Evolutionary conservation across 2,888 invertebrate species (phyloP).

Genomic region (Agrilus mali): DNA sequence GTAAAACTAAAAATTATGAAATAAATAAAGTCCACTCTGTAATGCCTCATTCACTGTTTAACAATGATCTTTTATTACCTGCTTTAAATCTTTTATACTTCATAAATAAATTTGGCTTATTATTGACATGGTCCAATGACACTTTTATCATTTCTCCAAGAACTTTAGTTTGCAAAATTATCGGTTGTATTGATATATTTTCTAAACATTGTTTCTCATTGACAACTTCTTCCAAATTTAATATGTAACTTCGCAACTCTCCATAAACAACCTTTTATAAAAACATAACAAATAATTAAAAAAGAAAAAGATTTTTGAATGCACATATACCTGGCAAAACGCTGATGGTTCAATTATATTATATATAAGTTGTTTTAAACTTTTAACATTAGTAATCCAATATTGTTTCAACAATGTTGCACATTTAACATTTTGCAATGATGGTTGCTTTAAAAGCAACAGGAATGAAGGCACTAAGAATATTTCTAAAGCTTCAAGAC

Average conservation of each 20-base stretch:
- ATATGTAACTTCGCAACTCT: conserved; percentile 8
- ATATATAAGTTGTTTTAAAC: conserved; percentile 45
- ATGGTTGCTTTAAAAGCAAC: conserved; percentile 19
- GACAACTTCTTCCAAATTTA: conserved; percentile 4
- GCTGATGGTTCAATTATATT: conserved; percentile 57
- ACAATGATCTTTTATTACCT: no score
- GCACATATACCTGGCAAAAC: conserved; percentile 45
- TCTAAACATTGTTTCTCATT: background rate
- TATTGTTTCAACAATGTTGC: conserved; percentile 40
- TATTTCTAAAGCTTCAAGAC: conserved; percentile 53
- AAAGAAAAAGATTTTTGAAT: background rate
- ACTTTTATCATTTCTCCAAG: conserved; percentile 14
- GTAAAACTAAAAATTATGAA: conserved; percentile 18
- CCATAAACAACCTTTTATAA: conserved; percentile 19
- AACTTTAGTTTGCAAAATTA: conserved; percentile 16
- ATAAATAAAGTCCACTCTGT: no score
- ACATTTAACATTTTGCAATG: conserved; percentile 39
- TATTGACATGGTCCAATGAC: conserved; percentile 13
- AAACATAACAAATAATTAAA: background rate
- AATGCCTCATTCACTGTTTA: no score
- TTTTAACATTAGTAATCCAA: conserved; percentile 47
- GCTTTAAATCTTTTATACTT: no score
- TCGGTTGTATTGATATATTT: conserved; percentile 6
- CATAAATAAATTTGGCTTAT: conserved; percentile 3
- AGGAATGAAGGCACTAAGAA: conserved; percentile 50